A percentile compares a stretch with the other conserved stretches of the same genome.
Evolutionary conservation across 92 coral and sea anemone species (phyloP).

Genomic region (Actinostola sp.): DNA sequence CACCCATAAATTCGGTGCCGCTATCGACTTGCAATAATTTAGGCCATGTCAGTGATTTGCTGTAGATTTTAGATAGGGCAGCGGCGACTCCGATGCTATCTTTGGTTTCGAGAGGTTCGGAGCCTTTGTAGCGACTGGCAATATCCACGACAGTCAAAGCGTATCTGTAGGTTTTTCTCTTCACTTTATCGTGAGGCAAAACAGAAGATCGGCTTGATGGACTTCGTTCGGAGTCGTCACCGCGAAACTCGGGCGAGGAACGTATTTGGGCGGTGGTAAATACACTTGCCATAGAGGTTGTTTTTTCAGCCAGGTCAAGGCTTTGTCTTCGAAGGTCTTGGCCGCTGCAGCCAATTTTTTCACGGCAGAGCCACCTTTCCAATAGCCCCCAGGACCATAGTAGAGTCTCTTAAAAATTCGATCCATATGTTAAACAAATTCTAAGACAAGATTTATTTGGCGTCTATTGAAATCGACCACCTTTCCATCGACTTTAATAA

Average conservation of each 20-base stretch:
- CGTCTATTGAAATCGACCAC: not conserved
- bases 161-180: not conserved
- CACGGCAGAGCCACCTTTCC: not conserved
- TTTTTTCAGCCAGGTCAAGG: not conserved
- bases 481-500: too few species aligned
- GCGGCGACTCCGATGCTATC: constrained; percentile 14
- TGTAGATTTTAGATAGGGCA: constrained; percentile 3
- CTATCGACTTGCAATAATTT: constrained; percentile 27
- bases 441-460: not conserved
- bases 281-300: constrained; percentile 1
- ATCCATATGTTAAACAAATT: not conserved
- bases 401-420: not conserved
- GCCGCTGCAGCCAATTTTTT: constrained; percentile 4
- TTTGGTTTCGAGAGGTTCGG: not conserved
- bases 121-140: constrained; percentile 1
- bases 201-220: constrained; percentile 6
- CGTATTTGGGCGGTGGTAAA: not conserved
- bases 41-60: constrained; percentile 1
- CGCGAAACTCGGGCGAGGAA: not conserved
- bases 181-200: not conserved
- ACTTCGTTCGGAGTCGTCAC: not conserved
- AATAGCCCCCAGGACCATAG: constrained; percentile 8
- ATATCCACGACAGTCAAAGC: constrained; percentile 12
- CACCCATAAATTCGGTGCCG: constrained; percentile 21
- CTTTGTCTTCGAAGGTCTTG: not conserved